Conservation (phyloP, 1,140 invertebrate genomes). For the Lysiphlebus fabarum region DNA sequence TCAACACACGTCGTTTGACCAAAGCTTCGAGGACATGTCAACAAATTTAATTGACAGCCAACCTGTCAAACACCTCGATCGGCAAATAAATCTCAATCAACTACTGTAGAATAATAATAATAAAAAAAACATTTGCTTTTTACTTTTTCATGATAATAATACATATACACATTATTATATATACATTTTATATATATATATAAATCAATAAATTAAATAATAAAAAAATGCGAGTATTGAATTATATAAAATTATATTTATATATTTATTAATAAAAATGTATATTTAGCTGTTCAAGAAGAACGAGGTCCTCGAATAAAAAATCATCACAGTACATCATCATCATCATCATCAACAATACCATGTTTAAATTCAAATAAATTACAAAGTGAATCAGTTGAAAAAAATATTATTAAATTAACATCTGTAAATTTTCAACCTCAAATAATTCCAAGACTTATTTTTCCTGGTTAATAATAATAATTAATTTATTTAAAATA, state of each 20-base stretch:
- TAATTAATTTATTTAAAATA: background rate
- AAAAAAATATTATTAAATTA: background rate
- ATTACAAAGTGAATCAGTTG: background rate
- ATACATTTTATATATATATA: too few species aligned
- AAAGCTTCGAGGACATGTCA: conserved; percentile 27
- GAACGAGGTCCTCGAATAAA: conserved; percentile 70
- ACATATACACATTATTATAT: too few species aligned
- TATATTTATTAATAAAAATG: background rate
- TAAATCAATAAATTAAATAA: too few species aligned
- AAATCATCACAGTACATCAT: conserved; percentile 37
- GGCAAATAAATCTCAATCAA: conserved; percentile 23
- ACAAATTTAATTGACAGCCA: conserved; percentile 36
- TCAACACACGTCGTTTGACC: conserved; percentile 30
- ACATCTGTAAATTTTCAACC: conserved; percentile 14
- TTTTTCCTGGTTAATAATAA: conserved; percentile 33
- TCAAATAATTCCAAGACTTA: conserved; percentile 23
- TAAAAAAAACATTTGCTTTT: background rate
- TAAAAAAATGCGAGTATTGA: too few species aligned
- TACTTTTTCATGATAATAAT: background rate
- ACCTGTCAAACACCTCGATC: background rate
- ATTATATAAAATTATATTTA: background rate
- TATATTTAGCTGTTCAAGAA: conserved; percentile 68
- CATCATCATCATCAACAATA: conserved; percentile 16
- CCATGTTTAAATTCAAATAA: conserved; percentile 12
- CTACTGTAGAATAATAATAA: conserved; percentile 1